A percentile compares a stretch with the other conserved stretches of the same genome.
phyloP scores from a whole-genome alignment of 2,797 vertebrate species.

The Spea hammondii region DNA sequence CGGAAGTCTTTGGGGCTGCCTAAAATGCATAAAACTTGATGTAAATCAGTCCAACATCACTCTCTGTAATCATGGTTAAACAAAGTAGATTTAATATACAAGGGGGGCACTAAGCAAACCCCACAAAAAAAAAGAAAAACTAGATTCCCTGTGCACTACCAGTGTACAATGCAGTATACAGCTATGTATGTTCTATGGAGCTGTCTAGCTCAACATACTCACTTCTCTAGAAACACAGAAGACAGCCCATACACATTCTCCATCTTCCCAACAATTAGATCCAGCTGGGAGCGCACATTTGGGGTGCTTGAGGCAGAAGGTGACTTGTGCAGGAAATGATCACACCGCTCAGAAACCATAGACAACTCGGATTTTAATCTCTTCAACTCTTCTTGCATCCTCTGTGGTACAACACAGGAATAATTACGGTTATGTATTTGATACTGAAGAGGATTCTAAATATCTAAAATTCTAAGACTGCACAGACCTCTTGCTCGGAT shows the following conservation, averaged over 20 bases:
- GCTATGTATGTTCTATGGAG: no score
- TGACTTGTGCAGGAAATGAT: slow-evolving; percentile 83
- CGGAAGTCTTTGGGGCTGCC: no score
- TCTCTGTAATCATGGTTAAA: no score
- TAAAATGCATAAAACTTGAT: no score
- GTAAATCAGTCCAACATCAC: no score
- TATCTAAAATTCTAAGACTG: background rate
- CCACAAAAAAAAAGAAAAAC: no score
- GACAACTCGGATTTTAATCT: slow-evolving; percentile 74
- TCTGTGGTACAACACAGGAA: slow-evolving; percentile 61
- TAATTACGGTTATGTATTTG: background rate
- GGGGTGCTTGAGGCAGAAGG: slow-evolving; percentile 78
- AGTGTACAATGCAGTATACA: no score
- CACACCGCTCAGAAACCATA: slow-evolving; percentile 78
- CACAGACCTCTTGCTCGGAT: slow-evolving; percentile 86
- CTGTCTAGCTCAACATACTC: slow-evolving; percentile 55
- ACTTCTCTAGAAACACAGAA: slow-evolving; percentile 88
- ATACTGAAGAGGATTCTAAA: background rate
- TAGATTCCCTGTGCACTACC: no score
- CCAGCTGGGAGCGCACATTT: slow-evolving; percentile 80
- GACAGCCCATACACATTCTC: slow-evolving; percentile 82
- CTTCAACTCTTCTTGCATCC: slow-evolving; percentile 76
- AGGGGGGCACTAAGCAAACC: no score
- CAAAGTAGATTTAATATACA: no score
- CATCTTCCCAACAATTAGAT: slow-evolving; percentile 79